phyloP scores from a whole-genome alignment of 2,113 vertebrate genomes.

The Centropus bengalensis region DNA sequence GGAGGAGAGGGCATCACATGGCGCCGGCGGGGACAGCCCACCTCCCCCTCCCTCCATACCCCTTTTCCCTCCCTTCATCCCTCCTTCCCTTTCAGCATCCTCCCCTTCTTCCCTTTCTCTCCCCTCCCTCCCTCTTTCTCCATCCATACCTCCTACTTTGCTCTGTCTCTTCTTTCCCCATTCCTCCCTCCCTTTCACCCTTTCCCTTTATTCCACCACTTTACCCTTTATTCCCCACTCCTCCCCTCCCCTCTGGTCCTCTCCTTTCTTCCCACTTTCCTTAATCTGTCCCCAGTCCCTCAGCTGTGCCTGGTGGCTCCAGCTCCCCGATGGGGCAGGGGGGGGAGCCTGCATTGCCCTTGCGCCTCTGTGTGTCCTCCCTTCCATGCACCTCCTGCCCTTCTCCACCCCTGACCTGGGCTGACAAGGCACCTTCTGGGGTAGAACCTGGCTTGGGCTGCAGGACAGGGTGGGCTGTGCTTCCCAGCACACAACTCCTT shows the following conservation, averaged over 20 bases:
- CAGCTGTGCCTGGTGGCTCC: not conserved
- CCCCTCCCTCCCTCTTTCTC: not conserved
- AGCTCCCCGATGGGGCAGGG: not conserved
- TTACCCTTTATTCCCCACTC: not conserved
- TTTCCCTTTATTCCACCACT: too few species aligned
- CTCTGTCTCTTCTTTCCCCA: not conserved
- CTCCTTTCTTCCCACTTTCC: not conserved
- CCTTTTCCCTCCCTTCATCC: not conserved
- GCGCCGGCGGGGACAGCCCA: conserved; percentile 20
- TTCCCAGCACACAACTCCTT: not conserved
- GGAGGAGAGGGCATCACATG: conserved; percentile 40
- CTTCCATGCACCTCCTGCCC: not conserved
- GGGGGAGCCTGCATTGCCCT: not conserved
- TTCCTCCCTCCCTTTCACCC: not conserved
- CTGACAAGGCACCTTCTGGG: not conserved
- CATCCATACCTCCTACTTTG: not conserved
- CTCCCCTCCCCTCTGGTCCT: not conserved
- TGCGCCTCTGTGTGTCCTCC: not conserved
- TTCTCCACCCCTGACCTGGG: not conserved
- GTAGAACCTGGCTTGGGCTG: not conserved
- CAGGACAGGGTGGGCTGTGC: rapidly evolving
- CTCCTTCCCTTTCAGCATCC: not conserved
- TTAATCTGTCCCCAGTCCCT: not conserved
- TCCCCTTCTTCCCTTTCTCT: too few species aligned
- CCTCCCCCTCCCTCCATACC: not conserved